Percentiles rank a stretch among this genome's conserved stretches.
phyloP scores from a whole-genome alignment of 2,888 invertebrate genomes.

The Drosophila putrida region DNA sequence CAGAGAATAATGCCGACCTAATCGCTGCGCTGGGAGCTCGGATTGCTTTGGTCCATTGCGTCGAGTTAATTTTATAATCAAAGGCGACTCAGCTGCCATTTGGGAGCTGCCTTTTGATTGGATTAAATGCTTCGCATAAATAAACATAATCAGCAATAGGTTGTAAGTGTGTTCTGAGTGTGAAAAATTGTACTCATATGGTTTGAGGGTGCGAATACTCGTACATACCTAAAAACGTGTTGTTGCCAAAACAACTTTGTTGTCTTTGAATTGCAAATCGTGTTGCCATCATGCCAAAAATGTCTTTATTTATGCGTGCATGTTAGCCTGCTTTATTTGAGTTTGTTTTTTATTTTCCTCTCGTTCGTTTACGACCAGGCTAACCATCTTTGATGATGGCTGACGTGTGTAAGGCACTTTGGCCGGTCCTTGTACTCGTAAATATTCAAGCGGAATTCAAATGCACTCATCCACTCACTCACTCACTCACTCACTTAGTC shows the following conservation, averaged over 20 bases:
- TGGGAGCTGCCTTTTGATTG: constrained; percentile 64
- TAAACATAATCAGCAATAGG: constrained; percentile 72
- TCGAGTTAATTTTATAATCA: constrained; percentile 72
- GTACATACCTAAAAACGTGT: constrained; percentile 29
- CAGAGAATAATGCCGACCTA: constrained; percentile 50
- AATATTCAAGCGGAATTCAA: constrained; percentile 74
- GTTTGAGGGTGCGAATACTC: background rate
- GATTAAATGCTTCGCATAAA: constrained; percentile 77
- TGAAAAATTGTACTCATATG: background rate
- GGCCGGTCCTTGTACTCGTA: constrained; percentile 65
- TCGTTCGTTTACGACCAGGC: constrained; percentile 27
- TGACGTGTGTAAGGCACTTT: constrained; percentile 56
- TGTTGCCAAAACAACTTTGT: constrained; percentile 58
- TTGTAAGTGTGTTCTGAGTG: constrained; percentile 20
- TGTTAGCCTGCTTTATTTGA: constrained; percentile 40
- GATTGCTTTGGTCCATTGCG: constrained; percentile 35
- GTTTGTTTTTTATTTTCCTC: constrained; percentile 1
- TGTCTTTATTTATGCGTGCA: constrained; percentile 78
- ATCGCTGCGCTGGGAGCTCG: constrained; percentile 55
- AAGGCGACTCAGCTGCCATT: constrained; percentile 39
- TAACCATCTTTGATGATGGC: constrained; percentile 38
- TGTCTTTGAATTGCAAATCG: constrained; percentile 77
- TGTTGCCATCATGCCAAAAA: constrained; percentile 53
- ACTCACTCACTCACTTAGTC: constrained; percentile 45
- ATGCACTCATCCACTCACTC: constrained; percentile 58